Conservation (phyloP, 2,797 vertebrate species). For the Molothrus aeneus region DNA sequence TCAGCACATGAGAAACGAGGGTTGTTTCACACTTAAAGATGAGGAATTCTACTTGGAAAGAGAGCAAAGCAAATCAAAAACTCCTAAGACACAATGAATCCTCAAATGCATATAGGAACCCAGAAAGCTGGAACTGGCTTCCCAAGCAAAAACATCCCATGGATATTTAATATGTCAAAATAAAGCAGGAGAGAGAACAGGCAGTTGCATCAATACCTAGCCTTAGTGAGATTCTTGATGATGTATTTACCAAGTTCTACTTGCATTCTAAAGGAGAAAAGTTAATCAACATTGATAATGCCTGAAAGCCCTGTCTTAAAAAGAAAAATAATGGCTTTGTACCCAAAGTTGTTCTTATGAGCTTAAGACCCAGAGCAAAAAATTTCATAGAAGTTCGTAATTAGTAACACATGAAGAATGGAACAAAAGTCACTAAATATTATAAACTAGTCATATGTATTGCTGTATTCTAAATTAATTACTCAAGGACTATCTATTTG, state of each 20-base stretch:
- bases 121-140: background rate
- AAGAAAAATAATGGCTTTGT: slow-evolving; percentile 10
- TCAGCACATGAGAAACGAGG: background rate
- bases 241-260: background rate
- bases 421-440: slow-evolving; percentile 1
- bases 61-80: background rate
- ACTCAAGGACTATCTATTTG: background rate
- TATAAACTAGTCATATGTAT: slow-evolving; percentile 1
- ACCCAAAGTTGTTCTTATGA: background rate
- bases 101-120: accelerated
- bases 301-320: background rate
- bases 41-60: background rate
- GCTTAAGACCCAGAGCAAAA: background rate
- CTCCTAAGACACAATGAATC: background rate
- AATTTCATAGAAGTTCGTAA: background rate
- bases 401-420: background rate
- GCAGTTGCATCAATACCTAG: background rate
- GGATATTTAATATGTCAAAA: background rate
- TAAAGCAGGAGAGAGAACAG: background rate
- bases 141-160: background rate
- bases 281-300: background rate
- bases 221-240: background rate
- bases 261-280: background rate
- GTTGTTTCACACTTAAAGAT: background rate
- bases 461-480: slow-evolving; percentile 4